Evolutionary conservation across 2,888 invertebrate species (phyloP).

Genomic region (Dryobota labecula): DNA sequence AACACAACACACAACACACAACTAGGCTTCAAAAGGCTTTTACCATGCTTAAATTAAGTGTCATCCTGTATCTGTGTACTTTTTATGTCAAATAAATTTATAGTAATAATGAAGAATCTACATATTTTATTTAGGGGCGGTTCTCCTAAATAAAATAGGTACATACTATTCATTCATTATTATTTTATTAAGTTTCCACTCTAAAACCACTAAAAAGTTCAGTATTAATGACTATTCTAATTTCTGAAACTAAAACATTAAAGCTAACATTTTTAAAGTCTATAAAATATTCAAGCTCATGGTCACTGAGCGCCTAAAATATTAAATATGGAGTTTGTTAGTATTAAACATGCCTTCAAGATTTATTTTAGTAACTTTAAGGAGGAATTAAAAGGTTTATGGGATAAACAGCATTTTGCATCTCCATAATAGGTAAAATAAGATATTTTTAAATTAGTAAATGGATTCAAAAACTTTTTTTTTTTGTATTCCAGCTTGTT

Average conservation of each 20-base stretch:
- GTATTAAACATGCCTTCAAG: slow-evolving; percentile 52
- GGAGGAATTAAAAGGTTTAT: slow-evolving; percentile 38
- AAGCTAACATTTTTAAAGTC: slow-evolving; percentile 9
- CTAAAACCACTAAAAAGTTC: slow-evolving; percentile 4
- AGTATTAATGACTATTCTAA: background rate
- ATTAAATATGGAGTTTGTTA: slow-evolving; percentile 52
- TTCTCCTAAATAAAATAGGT: too few species aligned
- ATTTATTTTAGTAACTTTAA: slow-evolving; percentile 54
- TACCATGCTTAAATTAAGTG: too few species aligned
- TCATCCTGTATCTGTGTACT: too few species aligned
- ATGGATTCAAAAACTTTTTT: background rate
- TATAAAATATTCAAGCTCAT: slow-evolving; percentile 28
- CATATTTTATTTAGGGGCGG: too few species aligned
- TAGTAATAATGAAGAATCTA: too few species aligned
- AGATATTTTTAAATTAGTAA: slow-evolving; percentile 14
- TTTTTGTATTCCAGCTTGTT: background rate
- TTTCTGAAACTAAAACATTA: slow-evolving; percentile 9
- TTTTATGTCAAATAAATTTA: too few species aligned
- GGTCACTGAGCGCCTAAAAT: slow-evolving; percentile 43
- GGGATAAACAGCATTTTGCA: slow-evolving; percentile 35
- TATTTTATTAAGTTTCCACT: slow-evolving; percentile 1
- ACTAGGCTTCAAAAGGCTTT: too few species aligned
- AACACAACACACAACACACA: too few species aligned
- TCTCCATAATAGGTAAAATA: slow-evolving; percentile 10
- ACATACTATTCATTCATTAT: background rate